Evolutionary conservation across 2,888 invertebrate genomes (phyloP).

Genomic region (Rhaphigaster nebulosa): DNA sequence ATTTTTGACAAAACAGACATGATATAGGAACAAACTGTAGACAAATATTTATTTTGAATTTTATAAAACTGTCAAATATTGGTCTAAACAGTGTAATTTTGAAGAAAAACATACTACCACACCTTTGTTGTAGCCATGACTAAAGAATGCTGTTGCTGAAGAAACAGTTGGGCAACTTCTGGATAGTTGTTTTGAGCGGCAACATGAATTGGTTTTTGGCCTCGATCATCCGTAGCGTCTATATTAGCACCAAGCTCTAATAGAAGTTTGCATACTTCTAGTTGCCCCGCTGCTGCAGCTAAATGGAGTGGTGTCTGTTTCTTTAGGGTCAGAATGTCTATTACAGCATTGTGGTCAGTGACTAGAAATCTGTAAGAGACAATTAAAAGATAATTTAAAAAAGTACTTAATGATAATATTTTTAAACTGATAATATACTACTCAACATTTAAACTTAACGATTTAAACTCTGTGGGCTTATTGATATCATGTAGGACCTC

Average conservation of each 20-base stretch:
- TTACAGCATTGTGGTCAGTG: conserved; percentile 93
- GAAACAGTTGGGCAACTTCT: conserved; percentile 92
- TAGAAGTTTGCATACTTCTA: conserved; percentile 93
- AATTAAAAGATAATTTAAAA: conserved; percentile 72
- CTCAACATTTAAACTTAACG: too few relatives aligned
- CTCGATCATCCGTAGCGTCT: conserved; percentile 94
- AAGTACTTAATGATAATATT: background rate
- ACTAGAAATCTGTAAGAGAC: conserved; percentile 81
- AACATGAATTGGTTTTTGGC: conserved; percentile 96
- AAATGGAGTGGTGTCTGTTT: conserved; percentile 98
- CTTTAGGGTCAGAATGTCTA: conserved; percentile 94
- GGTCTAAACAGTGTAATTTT: background rate
- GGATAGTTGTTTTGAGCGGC: conserved; percentile 98
- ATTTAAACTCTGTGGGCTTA: too few relatives aligned
- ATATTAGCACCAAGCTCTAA: conserved; percentile 95
- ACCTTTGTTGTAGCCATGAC: conserved; percentile 94
- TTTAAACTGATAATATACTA: background rate
- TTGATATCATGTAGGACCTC: too few relatives aligned
- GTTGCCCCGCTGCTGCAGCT: conserved; percentile 95
- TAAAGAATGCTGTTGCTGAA: conserved; percentile 93
- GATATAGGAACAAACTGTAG: too few relatives aligned
- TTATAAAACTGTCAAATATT: too few relatives aligned
- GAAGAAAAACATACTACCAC: conserved; percentile 23
- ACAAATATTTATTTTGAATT: too few relatives aligned
- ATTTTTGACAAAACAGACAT: too few relatives aligned